Evolutionary conservation across 2,797 vertebrate genomes (phyloP).

Genomic region (Macroramphosus scolopax): DNA sequence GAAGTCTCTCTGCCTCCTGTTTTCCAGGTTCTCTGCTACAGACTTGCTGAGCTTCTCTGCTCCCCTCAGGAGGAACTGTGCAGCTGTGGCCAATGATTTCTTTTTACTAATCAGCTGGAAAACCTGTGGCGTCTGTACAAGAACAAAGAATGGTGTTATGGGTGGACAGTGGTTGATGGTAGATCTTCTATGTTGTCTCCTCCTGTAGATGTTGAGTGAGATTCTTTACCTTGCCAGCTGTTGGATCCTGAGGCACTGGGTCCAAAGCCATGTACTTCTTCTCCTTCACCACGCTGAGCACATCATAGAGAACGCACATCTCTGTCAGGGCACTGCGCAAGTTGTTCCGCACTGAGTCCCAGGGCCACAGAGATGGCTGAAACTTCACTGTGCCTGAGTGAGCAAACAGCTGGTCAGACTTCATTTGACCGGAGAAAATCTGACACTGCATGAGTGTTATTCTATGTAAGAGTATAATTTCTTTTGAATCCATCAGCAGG

Average conservation of each 20-base stretch:
- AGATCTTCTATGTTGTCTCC: too few relatives aligned
- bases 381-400: slow-evolving; percentile 90
- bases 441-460: too few relatives aligned
- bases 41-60: slow-evolving; percentile 94
- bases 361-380: slow-evolving; percentile 96
- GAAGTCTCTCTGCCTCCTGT: slow-evolving; percentile 93
- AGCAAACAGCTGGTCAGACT: not conserved
- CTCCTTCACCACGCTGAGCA: slow-evolving; percentile 94
- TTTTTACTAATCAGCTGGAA: slow-evolving; percentile 95
- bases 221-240: slow-evolving; percentile 68
- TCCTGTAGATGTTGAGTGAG: not conserved
- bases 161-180: too few relatives aligned
- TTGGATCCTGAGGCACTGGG: slow-evolving; percentile 89
- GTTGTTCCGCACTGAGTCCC: slow-evolving; percentile 96
- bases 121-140: slow-evolving; percentile 86
- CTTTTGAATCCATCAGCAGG: too few relatives aligned
- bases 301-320: slow-evolving; percentile 96
- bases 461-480: too few relatives aligned
- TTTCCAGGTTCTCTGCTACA: slow-evolving; percentile 92
- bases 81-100: slow-evolving; percentile 92
- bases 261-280: slow-evolving; percentile 98
- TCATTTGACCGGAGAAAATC: not conserved
- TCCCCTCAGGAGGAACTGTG: slow-evolving; percentile 90
- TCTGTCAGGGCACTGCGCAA: slow-evolving; percentile 90
- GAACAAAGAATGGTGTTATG: not conserved